Evolutionary conservation across 2,797 vertebrate genomes (phyloP).

Genomic region (Dipus sagitta): DNA sequence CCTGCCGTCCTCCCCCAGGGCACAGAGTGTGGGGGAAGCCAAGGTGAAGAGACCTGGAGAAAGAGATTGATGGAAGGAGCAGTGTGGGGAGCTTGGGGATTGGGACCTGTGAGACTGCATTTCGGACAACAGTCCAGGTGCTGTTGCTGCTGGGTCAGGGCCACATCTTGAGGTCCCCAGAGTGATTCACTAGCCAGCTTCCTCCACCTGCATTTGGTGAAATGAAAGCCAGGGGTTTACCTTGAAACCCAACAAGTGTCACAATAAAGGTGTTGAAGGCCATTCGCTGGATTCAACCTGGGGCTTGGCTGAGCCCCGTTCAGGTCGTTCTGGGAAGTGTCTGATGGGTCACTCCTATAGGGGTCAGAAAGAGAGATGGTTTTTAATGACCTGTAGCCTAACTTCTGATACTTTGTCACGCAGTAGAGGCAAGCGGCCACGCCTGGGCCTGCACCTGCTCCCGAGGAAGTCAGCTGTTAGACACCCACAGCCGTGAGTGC

Average conservation of each 20-base stretch:
- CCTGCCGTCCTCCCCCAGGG: background rate
- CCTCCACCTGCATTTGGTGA: too few species aligned
- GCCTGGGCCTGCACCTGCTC: background rate
- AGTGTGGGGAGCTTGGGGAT: background rate
- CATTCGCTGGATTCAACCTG: background rate
- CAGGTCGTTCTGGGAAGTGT: background rate
- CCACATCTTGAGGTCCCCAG: background rate
- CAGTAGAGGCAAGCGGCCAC: background rate
- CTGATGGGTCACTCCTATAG: background rate
- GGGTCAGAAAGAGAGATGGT: background rate
- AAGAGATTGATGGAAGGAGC: background rate
- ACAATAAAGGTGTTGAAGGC: background rate
- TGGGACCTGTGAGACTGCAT: background rate
- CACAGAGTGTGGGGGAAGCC: background rate
- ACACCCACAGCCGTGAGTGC: background rate
- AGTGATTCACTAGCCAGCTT: background rate
- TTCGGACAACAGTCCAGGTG: background rate
- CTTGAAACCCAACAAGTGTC: background rate
- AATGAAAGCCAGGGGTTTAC: background rate
- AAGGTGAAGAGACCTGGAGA: background rate
- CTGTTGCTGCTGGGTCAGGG: background rate
- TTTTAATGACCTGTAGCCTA: background rate
- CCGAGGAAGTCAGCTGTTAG: slow-evolving; percentile 1
- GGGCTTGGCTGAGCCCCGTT: background rate
- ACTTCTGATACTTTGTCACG: background rate